Evolutionary conservation across 2,888 invertebrate genomes (phyloP).

Genomic region (Calliphora vomitoria): DNA sequence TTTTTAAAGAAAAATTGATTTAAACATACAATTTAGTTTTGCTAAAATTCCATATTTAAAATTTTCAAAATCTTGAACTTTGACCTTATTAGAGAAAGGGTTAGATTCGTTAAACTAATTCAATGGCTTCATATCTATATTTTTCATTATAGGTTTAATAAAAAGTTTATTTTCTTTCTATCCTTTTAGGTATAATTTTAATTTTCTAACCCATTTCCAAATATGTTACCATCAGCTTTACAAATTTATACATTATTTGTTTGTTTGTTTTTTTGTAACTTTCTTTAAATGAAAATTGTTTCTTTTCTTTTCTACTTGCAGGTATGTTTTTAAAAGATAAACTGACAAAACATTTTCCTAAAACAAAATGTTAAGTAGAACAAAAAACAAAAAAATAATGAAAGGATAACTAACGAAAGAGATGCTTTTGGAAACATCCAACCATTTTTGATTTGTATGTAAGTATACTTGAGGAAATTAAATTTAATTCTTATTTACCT

Average conservation of each 20-base stretch:
- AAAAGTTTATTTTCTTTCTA: neutral
- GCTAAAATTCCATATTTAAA: no score
- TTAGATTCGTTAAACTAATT: no score
- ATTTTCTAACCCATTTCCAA: slow-evolving; percentile 41
- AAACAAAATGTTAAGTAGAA: neutral
- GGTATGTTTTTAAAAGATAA: slow-evolving; percentile 53
- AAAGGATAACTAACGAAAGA: no score
- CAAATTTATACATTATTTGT: slow-evolving; percentile 30
- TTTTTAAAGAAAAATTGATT: no score
- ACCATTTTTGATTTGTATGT: slow-evolving; percentile 40
- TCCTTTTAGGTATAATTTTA: slow-evolving; percentile 10
- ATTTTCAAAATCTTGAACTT: no score
- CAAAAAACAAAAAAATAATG: neutral
- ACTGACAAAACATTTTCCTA: slow-evolving; percentile 13
- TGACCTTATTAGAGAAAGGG: no score
- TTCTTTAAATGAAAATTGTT: slow-evolving; percentile 2
- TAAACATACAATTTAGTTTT: no score
- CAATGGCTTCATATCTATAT: no score
- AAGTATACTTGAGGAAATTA: slow-evolving; percentile 28
- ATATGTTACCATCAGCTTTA: slow-evolving; percentile 14
- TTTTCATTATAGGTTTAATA: neutral
- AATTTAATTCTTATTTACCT: slow-evolving; percentile 33
- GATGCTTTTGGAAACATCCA: no score
- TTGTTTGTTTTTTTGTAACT: neutral
- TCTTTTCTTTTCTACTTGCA: slow-evolving; percentile 25